Conservation (phyloP, 2,797 vertebrate species). For the Gambusia yucatana region DNA sequence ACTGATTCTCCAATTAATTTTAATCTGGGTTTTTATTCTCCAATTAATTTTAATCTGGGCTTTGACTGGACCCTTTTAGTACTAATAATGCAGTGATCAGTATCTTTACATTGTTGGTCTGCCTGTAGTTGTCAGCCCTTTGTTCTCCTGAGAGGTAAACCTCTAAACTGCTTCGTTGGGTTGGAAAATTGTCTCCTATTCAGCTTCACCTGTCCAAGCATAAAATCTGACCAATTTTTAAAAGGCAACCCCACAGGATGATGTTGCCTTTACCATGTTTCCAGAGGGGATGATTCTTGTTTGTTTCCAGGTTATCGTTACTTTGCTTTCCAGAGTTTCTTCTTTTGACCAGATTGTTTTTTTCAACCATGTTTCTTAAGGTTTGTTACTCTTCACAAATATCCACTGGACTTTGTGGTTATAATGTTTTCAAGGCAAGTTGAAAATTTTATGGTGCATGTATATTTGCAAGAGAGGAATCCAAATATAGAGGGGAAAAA, state of each 20-base stretch:
- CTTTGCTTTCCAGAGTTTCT: background rate
- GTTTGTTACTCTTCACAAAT: background rate
- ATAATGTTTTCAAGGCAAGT: background rate
- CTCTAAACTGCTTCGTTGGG: background rate
- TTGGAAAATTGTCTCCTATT: background rate
- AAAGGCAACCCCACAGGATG: background rate
- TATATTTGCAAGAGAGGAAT: background rate
- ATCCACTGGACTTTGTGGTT: background rate
- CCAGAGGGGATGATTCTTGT: background rate
- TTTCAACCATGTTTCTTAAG: background rate
- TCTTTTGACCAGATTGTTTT: background rate
- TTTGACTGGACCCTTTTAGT: background rate
- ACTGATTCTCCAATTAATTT: background rate
- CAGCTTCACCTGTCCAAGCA: background rate
- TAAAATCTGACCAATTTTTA: background rate
- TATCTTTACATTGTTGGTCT: background rate
- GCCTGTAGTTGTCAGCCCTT: background rate
- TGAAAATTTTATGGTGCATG: background rate
- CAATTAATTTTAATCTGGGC: background rate
- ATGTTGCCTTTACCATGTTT: background rate
- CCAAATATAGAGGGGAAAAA: background rate
- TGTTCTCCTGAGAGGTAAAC: background rate
- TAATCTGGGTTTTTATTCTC: background rate
- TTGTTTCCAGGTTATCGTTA: background rate
- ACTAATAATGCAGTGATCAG: background rate